These are phyloP conservation scores for Neomorphus geoffroyi DNA, from an alignment of 2,797 vertebrate species.

Conservation along the genomic window DNA sequence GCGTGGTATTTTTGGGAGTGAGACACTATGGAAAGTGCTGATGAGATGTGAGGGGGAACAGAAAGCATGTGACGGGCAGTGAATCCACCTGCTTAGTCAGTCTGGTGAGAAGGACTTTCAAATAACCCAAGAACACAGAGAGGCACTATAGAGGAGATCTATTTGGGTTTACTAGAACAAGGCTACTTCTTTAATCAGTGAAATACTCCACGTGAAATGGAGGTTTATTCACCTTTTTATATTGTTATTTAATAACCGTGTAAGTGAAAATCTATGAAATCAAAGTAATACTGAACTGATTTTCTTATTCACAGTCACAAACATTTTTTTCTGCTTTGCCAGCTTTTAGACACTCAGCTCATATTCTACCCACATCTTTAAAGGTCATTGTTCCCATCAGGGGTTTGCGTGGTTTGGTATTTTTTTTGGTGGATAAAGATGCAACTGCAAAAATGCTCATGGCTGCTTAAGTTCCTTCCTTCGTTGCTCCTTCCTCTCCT, in stretches of 20 bases:
- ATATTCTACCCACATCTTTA: constrained; percentile 34
- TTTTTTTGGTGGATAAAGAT: not conserved
- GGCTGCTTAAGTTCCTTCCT: not conserved
- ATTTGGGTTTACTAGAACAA: not conserved
- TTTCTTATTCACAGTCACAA: constrained; percentile 40
- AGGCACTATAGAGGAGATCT: not conserved
- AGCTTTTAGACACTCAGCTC: constrained; percentile 43
- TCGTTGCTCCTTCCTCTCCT: not conserved
- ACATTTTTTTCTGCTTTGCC: constrained; percentile 66
- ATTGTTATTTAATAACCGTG: not conserved
- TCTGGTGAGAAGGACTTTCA: constrained; percentile 4
- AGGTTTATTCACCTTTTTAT: constrained; percentile 13
- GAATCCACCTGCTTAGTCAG: not conserved
- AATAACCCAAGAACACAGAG: not conserved
- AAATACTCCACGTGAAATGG: not conserved
- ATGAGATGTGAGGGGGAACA: not conserved
- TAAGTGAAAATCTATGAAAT: constrained; percentile 45
- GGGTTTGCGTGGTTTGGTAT: not conserved
- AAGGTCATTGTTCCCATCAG: constrained; percentile 11
- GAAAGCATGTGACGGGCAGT: not conserved
- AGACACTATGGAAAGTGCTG: not conserved
- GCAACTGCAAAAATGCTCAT: constrained; percentile 12
- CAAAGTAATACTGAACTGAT: not conserved
- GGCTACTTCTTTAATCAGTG: not conserved
- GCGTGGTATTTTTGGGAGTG: not conserved